A percentile compares a stretch with the other conserved stretches of the same genome.
Evolutionary conservation across 2,113 vertebrate genomes (phyloP).

Genomic region (Pyrgilauda ruficollis): DNA sequence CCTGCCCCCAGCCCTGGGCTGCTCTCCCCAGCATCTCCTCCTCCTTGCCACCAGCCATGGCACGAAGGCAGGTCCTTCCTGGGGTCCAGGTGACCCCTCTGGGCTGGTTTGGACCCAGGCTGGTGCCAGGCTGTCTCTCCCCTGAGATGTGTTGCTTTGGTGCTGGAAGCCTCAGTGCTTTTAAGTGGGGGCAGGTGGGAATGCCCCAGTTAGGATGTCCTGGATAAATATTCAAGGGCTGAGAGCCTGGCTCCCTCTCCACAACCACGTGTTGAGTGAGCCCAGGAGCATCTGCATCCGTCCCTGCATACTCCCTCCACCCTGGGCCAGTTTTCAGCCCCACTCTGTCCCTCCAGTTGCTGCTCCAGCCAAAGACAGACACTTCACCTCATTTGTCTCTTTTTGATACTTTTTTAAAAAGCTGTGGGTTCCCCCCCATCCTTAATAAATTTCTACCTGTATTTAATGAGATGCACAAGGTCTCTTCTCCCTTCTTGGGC

Average conservation of each 20-base stretch:
- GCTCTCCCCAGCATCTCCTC: neutral
- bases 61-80: neutral
- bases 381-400: slow-evolving; percentile 15
- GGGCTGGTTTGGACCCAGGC: neutral
- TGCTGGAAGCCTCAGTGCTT: neutral
- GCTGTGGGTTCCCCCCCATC: neutral
- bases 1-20: neutral
- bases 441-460: slow-evolving; percentile 56
- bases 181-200: neutral
- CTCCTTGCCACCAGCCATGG: neutral
- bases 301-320: neutral
- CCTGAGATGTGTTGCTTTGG: neutral
- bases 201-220: neutral
- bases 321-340: neutral
- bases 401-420: slow-evolving; percentile 56
- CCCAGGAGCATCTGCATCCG: neutral
- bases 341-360: neutral
- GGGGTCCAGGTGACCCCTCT: neutral
- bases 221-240: neutral
- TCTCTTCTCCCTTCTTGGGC: neutral
- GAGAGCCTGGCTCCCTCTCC: neutral
- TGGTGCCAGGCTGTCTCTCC: neutral
- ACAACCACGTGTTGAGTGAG: neutral
- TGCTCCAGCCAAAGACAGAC: slow-evolving; percentile 12
- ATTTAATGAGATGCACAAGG: neutral